These are phyloP conservation scores for Acleris literana DNA, from an alignment of 2,888 invertebrate species.

Conservation along the genomic window DNA sequence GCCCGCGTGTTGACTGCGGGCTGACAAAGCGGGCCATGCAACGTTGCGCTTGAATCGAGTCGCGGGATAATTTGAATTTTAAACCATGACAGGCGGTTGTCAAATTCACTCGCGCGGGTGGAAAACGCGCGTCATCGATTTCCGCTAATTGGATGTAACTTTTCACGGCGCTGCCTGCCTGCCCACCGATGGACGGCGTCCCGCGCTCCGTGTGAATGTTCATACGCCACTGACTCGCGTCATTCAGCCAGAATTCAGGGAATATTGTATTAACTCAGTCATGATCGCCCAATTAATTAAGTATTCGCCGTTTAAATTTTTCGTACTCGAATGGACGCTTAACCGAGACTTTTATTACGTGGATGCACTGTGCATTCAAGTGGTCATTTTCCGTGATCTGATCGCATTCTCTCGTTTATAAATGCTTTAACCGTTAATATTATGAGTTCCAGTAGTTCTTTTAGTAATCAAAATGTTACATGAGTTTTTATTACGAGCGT, in stretches of 20 bases:
- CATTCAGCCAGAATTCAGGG: slow-evolving; percentile 50
- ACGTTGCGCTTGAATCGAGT: slow-evolving; percentile 36
- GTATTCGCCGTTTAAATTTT: slow-evolving; percentile 24
- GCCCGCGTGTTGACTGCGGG: slow-evolving; percentile 23
- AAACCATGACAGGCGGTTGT: slow-evolving; percentile 62
- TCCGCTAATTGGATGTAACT: slow-evolving; percentile 76
- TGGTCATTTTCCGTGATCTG: slow-evolving; percentile 18
- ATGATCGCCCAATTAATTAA: slow-evolving; percentile 38
- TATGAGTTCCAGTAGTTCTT: too few relatives aligned
- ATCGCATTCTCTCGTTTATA: slow-evolving; percentile 12
- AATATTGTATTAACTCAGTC: slow-evolving; percentile 55
- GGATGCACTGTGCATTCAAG: slow-evolving; percentile 23
- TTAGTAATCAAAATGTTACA: too few relatives aligned
- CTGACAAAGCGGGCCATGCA: slow-evolving; percentile 33
- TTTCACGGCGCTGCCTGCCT: slow-evolving; percentile 57
- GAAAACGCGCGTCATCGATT: slow-evolving; percentile 69
- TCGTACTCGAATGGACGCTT: slow-evolving; percentile 30
- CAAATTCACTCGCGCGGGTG: slow-evolving; percentile 63
- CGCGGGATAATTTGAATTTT: slow-evolving; percentile 47
- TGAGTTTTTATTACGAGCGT: too few relatives aligned
- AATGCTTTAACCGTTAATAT: not conserved
- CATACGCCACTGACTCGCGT: slow-evolving; percentile 53
- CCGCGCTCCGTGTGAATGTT: slow-evolving; percentile 48
- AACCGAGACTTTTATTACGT: slow-evolving; percentile 17
- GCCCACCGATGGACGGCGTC: slow-evolving; percentile 39